phyloP scores from a whole-genome alignment of 2,113 vertebrate species.

The Sander lucioperca region DNA sequence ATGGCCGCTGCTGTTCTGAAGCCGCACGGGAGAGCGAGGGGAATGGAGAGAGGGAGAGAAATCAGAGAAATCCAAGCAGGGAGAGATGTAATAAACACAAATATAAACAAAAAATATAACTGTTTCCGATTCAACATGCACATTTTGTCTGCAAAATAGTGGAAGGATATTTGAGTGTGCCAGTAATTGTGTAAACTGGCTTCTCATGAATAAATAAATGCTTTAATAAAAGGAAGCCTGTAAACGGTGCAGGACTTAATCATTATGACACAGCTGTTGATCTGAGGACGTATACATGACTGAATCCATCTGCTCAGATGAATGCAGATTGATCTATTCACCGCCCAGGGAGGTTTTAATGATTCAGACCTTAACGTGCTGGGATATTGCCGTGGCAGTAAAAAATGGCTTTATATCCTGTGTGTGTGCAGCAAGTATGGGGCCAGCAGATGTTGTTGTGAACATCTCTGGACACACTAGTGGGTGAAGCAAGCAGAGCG shows the following conservation, averaged over 20 bases:
- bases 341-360: not conserved
- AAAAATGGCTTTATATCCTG: conserved; percentile 28
- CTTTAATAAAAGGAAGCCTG: not conserved
- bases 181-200: not conserved
- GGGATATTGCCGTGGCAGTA: conserved; percentile 2
- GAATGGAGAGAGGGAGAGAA: not conserved
- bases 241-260: not conserved
- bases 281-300: conserved; percentile 9
- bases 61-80: not conserved
- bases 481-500: conserved; percentile 21
- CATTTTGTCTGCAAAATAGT: not conserved
- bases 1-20: conserved; percentile 43
- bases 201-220: not conserved
- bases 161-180: not conserved
- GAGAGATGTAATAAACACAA: not conserved
- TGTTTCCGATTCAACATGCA: not conserved
- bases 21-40: conserved; percentile 14
- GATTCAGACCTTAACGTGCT: conserved; percentile 12
- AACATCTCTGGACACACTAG: conserved; percentile 23
- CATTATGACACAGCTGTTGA: conserved; percentile 20
- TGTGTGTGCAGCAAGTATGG: not conserved
- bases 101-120: not conserved
- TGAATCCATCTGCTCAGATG: conserved; percentile 2
- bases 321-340: conserved; percentile 29
- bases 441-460: conserved; percentile 60